Evolutionary conservation across 2,797 vertebrate genomes (phyloP), one percentile per base, ranked within the genome.

Genomic region (Columba guinea): DNA sequence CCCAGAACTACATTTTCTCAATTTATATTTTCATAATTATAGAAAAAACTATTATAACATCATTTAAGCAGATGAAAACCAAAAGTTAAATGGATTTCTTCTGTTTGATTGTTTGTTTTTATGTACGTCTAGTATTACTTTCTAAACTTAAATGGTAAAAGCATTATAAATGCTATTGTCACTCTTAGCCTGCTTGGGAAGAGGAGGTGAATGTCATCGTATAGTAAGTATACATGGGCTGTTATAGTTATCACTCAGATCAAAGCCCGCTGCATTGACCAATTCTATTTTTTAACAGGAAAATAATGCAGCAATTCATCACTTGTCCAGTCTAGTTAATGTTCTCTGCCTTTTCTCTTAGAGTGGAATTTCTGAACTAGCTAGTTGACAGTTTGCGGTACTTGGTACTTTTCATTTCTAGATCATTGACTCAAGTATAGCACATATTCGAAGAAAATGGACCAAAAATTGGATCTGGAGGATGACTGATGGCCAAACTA

Each of bases 331-430:
- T 75, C 81, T 44, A 62, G 78, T 90, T 94, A 90, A 88, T 11
- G 1, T 75, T 87, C 92, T 80, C 30, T 84, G 70, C 74, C 37
- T 68, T 78, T 84, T 94, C 88, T 80, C 24, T 49, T 69, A 37
- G 91, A 69, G 27, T 88, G 37, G 37, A 85, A 77, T 90, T 90
- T 94, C 53, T 92, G 78, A 83, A 80, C 67, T 89, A 68, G 20
- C 53, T 80, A 53, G 58, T 84, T 95, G 94, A 87, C 90, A 93
- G 75, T 48, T 89, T 87, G 88, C 83, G 64, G 53, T 79, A 71
- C 56, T 93, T 64, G 67, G 53, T 77, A 46, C 94, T 89, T 94
- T 92, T 95, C 71, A 90, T 93, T 94, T 95, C 75, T 94, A 91
- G 78, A 83, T 91, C 71, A 89, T 44, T 90, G 87, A 73, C 84